phyloP scores from a whole-genome alignment of 1,140 invertebrate genomes.

The Calliphora vicina region DNA sequence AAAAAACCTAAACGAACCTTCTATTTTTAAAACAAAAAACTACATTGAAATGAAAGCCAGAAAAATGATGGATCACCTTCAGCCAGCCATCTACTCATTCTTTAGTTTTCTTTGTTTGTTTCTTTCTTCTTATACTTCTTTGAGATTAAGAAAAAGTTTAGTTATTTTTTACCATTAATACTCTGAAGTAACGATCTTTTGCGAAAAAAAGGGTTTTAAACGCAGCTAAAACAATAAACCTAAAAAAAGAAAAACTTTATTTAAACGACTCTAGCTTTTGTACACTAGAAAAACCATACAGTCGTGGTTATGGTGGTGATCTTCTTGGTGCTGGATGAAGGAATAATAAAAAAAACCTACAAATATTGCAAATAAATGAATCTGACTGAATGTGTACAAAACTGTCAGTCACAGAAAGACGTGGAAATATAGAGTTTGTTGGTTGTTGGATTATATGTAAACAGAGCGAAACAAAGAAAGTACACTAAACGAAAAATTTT shows the following conservation, averaged over 20 bases:
- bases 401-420: not conserved
- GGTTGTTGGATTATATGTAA: not conserved
- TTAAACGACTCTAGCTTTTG: no score
- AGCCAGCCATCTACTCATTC: not conserved
- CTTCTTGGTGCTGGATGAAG: no score
- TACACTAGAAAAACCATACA: no score
- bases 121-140: not conserved
- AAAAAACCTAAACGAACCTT: not conserved
- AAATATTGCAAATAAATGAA: no score
- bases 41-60: conserved; percentile 11
- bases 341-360: no score
- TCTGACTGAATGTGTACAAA: not conserved
- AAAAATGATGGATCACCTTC: not conserved
- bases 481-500: not conserved
- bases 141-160: no score
- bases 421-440: not conserved
- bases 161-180: no score
- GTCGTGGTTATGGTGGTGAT: no score
- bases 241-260: no score
- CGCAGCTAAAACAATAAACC: no score
- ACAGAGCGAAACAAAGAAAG: not conserved
- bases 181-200: no score
- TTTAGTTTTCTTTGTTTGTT: not conserved
- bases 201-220: no score
- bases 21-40: not conserved